Base-by-base conservation (phyloP, 2,797 vertebrate genomes). In the Scolopax rusticola region DNA sequence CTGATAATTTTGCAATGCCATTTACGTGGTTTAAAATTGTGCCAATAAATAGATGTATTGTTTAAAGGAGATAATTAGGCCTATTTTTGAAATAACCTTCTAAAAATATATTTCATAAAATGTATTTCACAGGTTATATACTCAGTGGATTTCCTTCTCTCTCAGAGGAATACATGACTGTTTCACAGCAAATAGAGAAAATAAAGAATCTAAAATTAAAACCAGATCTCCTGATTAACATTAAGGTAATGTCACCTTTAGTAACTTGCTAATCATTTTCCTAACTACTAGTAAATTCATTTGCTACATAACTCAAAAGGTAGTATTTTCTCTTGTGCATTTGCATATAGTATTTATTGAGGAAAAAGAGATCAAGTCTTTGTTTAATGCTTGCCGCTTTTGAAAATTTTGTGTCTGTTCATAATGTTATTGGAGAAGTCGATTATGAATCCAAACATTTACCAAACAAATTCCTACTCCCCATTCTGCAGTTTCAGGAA, bases 191-290 rank as follows among this genome's bases (percentile, higher is more conserved):
- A 98, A 97, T 99, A 92, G 96, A 99, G 45, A 76, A 99, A 95
- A 98, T 99, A 97, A 99, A 96, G 98, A 99, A 98, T 88, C 97
- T 99, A 75, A 98, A 98, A 90, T 92, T 99, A 89, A 96, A 98
- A 38, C 99, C 99, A 1, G 99, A 99, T 98, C 93, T 99, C 96
- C 98, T 99, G 97, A 99, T 99, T 96, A 99, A 99, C 97, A 99
- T 99, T 91, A 99, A 99, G 99, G 99, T 99, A 98, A 98, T 89
- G 24, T 56, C 8, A 41, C 38, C 33, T 84, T 92, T 45, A 59
- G 47, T 76, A 74, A 78, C 65, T 91, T 92, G 48, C 36, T 82
- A 50, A 11, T 77, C 11, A 67, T 71, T 77, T 83, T 87, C 15
- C 40, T 87, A 63, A 64, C 85, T 93, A 71, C 56, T 84, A 40